Evolutionary conservation across 2,888 invertebrate genomes (phyloP), one percentile per base, ranked within the genome.

Genomic region (Rapana venosa): DNA sequence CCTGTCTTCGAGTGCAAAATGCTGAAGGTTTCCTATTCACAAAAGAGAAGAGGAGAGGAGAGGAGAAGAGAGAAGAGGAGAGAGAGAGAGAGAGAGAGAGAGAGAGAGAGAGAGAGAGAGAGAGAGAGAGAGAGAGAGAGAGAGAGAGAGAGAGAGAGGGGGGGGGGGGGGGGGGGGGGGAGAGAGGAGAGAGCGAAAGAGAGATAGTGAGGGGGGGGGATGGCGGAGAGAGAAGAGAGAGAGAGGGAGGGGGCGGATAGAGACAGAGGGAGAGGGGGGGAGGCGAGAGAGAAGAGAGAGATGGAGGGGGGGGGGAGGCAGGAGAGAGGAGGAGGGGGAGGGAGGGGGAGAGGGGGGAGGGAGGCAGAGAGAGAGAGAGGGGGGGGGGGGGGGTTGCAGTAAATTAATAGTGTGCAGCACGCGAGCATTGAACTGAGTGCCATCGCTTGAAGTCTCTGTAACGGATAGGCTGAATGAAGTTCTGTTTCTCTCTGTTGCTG

Each of bases 101-200:
- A 88, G 47, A 88, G 47, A 88, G 88, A 88, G n/a, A 79, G 77
- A 79, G 32, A 74, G 87, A 74, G 32, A 74, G 87, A 74, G 30
- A 87, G 87, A 87, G 58, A 86, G 86, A 86, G n/a, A n/a, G n/a
- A n/a, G n/a, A n/a, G n/a, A n/a, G n/a, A n/a, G n/a, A n/a, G n/a
- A n/a, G n/a, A 13, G 58, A 58, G 11, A 15, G 58, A 58, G 58
- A 15, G 15, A 15, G 58, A 58, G 58, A 15, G 22, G 61, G 61
- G 1, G 61, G 61, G 22, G 61, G 22, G 13, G 61, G 66, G 26
- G 66, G 66, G 26, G 4, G 26, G 66, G 13, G 66, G 26, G 66
- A 26, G 26, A 17, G 17, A 17, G 61, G 61, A 61, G 61, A 17
- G 61, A 61, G 61, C 32, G n/a, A 17, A 35, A 17, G n/a, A n/a